Evolutionary conservation across 2,113 vertebrate species (phyloP), one percentile per base, ranked within the genome.

Genomic region (Dolichotis patagonum): DNA sequence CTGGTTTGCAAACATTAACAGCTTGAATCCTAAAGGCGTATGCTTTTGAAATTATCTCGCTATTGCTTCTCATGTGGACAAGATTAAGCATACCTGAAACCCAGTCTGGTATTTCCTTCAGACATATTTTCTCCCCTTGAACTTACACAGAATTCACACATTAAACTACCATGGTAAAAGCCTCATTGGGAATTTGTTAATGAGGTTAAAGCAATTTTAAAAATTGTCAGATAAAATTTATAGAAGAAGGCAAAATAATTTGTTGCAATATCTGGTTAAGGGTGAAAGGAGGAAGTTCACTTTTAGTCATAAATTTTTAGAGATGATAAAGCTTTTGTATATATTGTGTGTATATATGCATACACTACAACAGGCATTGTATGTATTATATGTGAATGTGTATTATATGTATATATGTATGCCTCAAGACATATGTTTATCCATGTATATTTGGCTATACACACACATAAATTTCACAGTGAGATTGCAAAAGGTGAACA

Each of bases 1-100:
- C 98, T 98, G 97, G 97, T 98, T 98, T 98, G 98, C 97, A 98
- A 97, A 98, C 97, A 98, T 91, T 87, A 98, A 97, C 98, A 98
- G 97, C 98, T 97, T 98, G 98, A 98, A 95, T 98, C 83, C 92
- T 94, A 96, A 96, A 98, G 96, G 96, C 97, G 73, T 97, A 88
- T 95, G 96, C 97, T 97, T 98, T 92, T 97, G 97, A 98, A 98
- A 98, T 96, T 93, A 97, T 97, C 91, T 94, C 92, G 90, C 89
- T 93, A 90, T 95, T 65, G 93, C 96, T 96, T 90, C 92, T 90
- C 78, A 60, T 95, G 69, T 95, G 94, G 95, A 93, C 75, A 94
- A 91, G 86, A 97, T 96, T 94, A 89, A 95, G 92, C 81, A 85
- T 93, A 97, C 95, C 96, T 97, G 94, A 97, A 96, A 96, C 60